phyloP scores from a whole-genome alignment of 2,888 invertebrate species.

The Cyclophora albipunctata region DNA sequence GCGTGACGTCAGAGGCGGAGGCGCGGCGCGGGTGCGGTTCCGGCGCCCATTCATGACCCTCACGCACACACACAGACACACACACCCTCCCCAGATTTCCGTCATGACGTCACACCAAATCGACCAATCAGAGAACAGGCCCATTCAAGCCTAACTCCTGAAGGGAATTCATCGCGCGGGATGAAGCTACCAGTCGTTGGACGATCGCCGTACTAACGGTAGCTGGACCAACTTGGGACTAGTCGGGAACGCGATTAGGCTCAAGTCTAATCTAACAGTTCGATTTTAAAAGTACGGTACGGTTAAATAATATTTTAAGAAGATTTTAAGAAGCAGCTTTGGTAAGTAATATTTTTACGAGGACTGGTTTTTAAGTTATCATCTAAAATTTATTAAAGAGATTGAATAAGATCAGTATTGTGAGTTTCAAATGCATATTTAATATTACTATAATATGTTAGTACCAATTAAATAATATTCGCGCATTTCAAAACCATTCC shows the following conservation, averaged over 20 bases:
- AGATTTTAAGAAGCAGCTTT: no score
- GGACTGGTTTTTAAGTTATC: background rate
- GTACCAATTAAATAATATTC: no score
- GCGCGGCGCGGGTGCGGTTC: conserved; percentile 64
- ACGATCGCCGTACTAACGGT: conserved; percentile 46
- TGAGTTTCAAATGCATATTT: no score
- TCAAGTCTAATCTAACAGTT: conserved; percentile 7
- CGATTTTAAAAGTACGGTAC: no score
- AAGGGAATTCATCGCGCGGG: conserved; percentile 70
- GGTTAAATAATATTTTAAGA: no score
- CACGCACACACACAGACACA: conserved; percentile 39
- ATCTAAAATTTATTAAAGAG: background rate
- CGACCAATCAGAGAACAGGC: conserved; percentile 77
- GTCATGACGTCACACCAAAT: conserved; percentile 81
- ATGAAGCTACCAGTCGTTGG: conserved; percentile 65
- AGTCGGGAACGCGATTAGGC: conserved; percentile 6
- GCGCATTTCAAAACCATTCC: no score
- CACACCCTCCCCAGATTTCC: conserved; percentile 57
- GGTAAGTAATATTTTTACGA: background rate
- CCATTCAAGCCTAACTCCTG: conserved; percentile 81
- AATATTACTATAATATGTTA: no score
- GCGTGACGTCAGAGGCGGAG: conserved; percentile 56
- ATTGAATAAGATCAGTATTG: conserved; percentile 17
- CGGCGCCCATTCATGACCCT: conserved; percentile 56
- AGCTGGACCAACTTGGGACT: conserved; percentile 19